Conservation (phyloP, 2,888 invertebrate genomes). For the Torymus texanus region DNA sequence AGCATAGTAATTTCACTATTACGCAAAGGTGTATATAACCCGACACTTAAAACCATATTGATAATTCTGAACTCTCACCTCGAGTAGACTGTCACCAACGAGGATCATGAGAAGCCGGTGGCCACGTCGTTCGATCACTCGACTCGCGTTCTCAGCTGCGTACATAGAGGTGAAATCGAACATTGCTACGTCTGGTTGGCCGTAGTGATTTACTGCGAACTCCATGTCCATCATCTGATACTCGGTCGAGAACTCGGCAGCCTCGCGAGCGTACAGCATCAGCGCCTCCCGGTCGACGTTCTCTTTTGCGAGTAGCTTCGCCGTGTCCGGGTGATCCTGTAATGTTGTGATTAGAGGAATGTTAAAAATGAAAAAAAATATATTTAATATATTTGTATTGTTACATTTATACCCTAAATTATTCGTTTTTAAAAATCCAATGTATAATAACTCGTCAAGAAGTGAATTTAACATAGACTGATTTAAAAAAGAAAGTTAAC, state of each 20-base stretch:
- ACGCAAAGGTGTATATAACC: no score
- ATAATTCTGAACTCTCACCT: constrained; percentile 76
- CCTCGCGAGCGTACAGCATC: constrained; percentile 93
- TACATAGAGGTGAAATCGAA: constrained; percentile 99
- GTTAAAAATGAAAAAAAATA: not conserved
- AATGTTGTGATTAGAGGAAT: not conserved
- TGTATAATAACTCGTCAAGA: no score
- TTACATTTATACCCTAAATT: not conserved
- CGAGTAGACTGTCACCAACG: constrained; percentile 96
- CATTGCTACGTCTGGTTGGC: constrained; percentile 97
- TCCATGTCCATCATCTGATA: constrained; percentile 90
- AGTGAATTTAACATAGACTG: no score
- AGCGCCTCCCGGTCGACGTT: constrained; percentile 94
- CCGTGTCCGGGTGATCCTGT: constrained; percentile 93
- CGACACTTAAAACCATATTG: not conserved
- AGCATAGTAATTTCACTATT: no score
- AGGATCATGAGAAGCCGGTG: constrained; percentile 90
- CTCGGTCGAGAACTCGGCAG: constrained; percentile 95
- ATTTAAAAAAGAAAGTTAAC: no score
- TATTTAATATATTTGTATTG: not conserved
- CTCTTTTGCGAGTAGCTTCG: constrained; percentile 87
- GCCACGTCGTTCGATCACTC: constrained; percentile 85
- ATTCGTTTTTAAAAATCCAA: not conserved
- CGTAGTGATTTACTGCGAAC: constrained; percentile 98
- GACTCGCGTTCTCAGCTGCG: constrained; percentile 95